phyloP scores from a whole-genome alignment of 2,797 vertebrate genomes.

The Micropoecilia bifurca region DNA sequence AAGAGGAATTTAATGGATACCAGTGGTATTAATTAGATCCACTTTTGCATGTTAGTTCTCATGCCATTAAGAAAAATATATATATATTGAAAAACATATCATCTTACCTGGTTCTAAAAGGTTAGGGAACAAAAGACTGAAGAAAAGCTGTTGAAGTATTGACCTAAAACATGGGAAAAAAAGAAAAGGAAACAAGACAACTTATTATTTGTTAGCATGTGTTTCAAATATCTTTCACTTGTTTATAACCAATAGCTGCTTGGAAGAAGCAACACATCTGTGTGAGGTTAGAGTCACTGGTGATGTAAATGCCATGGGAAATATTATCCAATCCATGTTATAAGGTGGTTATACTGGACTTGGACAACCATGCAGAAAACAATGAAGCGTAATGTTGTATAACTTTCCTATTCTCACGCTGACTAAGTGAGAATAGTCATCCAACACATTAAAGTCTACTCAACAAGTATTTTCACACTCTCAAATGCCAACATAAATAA shows the following conservation, averaged over 20 bases:
- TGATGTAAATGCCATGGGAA: slow-evolving; percentile 53
- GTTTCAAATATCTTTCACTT: slow-evolving; percentile 24
- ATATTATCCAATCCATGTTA: slow-evolving; percentile 33
- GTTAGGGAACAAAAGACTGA: slow-evolving; percentile 89
- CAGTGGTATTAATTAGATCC: background rate
- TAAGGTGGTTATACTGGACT: slow-evolving; percentile 31
- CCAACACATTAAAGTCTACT: slow-evolving; percentile 33
- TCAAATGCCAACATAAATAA: slow-evolving; percentile 13
- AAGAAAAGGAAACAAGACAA: slow-evolving; percentile 20
- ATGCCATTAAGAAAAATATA: background rate
- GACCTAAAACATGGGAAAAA: slow-evolving; percentile 83
- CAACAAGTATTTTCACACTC: slow-evolving; percentile 42
- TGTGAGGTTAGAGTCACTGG: slow-evolving; percentile 11
- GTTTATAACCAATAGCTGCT: slow-evolving; percentile 25
- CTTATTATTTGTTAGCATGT: slow-evolving; percentile 29
- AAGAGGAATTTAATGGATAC: background rate
- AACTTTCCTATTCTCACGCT: slow-evolving; percentile 44
- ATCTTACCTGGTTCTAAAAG: slow-evolving; percentile 91
- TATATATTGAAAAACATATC: background rate
- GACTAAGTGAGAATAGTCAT: slow-evolving; percentile 27
- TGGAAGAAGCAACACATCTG: slow-evolving; percentile 37
- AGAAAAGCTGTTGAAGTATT: slow-evolving; percentile 92
- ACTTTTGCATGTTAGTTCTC: background rate
- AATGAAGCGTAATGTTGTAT: slow-evolving; percentile 37
- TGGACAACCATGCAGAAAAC: slow-evolving; percentile 30